These are phyloP conservation scores for Drosophila tsacasi DNA, from an alignment of 1,140 invertebrate species.

Conservation along the genomic window DNA sequence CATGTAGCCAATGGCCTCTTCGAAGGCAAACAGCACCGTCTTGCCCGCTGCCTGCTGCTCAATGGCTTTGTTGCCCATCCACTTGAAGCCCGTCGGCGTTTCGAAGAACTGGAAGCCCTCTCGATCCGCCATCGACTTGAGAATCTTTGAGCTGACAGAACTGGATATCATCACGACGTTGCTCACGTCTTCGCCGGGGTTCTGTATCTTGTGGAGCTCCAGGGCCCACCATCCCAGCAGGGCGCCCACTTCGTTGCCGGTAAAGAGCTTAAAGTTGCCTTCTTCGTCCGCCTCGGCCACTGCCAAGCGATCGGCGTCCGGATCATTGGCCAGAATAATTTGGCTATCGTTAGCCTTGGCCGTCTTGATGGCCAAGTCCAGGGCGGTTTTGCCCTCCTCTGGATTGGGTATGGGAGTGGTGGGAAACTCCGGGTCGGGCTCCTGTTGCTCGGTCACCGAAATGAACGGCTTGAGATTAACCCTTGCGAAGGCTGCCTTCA, in stretches of 20 bases:
- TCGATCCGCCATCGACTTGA: conserved; percentile 92
- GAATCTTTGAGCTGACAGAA: conserved; percentile 98
- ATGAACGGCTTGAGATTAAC: conserved; percentile 92
- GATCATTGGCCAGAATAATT: conserved; percentile 98
- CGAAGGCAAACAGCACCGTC: conserved; percentile 96
- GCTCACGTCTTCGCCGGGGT: conserved; percentile 85
- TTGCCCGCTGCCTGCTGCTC: conserved; percentile 90
- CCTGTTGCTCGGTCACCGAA: conserved; percentile 93
- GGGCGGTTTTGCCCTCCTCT: conserved; percentile 96
- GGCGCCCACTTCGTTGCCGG: conserved; percentile 97
- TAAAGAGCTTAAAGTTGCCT: conserved; percentile 95
- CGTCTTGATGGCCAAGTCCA: conserved; percentile 94
- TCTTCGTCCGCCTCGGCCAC: conserved; percentile 92
- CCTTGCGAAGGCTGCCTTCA: conserved; percentile 90
- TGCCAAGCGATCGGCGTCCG: conserved; percentile 98
- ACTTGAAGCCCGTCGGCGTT: conserved; percentile 99
- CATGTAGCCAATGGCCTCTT: conserved; percentile 98
- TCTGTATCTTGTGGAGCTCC: conserved; percentile 86
- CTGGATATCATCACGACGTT: conserved; percentile 95
- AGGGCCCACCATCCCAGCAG: conserved; percentile 98
- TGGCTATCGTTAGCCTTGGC: conserved; percentile 90
- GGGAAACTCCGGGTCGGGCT: conserved; percentile 98
- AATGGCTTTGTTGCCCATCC: conserved; percentile 97
- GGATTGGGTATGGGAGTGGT: conserved; percentile 98
- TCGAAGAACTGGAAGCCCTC: conserved; percentile 96